A percentile compares a stretch with the other conserved stretches of the same genome.
phyloP scores from a whole-genome alignment of 2,797 vertebrate species.

The Labroides dimidiatus region DNA sequence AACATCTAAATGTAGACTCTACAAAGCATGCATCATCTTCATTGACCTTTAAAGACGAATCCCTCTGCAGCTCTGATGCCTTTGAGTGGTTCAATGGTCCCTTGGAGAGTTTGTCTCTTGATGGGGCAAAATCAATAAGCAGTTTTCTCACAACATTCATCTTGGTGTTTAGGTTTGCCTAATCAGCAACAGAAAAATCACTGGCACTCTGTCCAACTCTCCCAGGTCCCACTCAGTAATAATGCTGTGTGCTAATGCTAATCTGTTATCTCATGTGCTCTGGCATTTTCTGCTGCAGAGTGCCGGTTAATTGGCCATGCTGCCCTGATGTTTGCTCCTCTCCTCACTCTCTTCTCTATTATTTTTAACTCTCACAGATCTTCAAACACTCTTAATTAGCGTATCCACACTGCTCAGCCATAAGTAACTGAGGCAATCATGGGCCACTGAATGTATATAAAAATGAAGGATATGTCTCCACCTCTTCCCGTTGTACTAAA shows the following conservation, averaged over 20 bases:
- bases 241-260: constrained; percentile 57
- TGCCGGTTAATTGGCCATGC: constrained; percentile 50
- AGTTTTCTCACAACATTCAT: constrained; percentile 74
- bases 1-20: constrained; percentile 33
- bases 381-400: constrained; percentile 24
- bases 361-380: constrained; percentile 32
- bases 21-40: constrained; percentile 51
- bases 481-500: too few species aligned
- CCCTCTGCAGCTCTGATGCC: constrained; percentile 32
- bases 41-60: constrained; percentile 71
- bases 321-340: constrained; percentile 46
- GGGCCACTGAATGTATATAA: too few species aligned
- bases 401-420: constrained; percentile 14
- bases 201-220: constrained; percentile 49
- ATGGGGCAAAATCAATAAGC: constrained; percentile 78
- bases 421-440: constrained; percentile 8
- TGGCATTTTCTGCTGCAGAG: constrained; percentile 53
- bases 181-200: constrained; percentile 71
- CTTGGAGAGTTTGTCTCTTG: constrained; percentile 62
- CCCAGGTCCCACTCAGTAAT: constrained; percentile 46
- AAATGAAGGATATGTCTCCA: too few species aligned
- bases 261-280: constrained; percentile 59
- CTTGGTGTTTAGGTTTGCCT: constrained; percentile 76
- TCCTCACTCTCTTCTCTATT: constrained; percentile 34
- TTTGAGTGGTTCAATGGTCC: constrained; percentile 69